Conservation (phyloP, 2,797 vertebrate species). For the Megaceryle alcyon region DNA sequence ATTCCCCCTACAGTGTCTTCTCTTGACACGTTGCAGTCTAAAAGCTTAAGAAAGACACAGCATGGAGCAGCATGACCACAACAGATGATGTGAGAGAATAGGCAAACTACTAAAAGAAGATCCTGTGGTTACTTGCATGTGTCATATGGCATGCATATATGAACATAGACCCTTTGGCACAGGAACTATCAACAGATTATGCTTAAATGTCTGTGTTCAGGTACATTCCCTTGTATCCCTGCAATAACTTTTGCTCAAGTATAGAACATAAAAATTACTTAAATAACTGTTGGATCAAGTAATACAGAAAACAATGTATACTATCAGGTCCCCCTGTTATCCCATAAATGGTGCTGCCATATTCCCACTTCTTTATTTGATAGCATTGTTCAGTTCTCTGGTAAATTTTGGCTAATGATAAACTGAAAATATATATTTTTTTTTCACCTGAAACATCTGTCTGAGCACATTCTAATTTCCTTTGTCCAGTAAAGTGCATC, state of each 20-base stretch:
- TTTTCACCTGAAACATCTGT: not conserved
- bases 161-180: not conserved
- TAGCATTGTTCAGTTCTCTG: not conserved
- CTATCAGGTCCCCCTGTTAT: not conserved
- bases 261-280: not conserved
- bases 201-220: not conserved
- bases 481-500: not conserved
- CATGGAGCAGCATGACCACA: not conserved
- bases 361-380: not conserved
- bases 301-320: not conserved
- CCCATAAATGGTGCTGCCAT: not conserved
- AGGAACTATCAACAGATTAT: not conserved
- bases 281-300: not conserved
- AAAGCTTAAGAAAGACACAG: not conserved
- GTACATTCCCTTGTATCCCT: not conserved
- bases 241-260: not conserved
- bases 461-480: not conserved
- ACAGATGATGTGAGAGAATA: not conserved
- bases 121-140: not conserved
- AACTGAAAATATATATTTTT: not conserved
- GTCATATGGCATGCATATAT: not conserved
- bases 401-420: not conserved
- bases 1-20: not conserved
- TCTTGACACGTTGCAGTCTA: not conserved
- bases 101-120: not conserved